These are phyloP conservation scores for Drosophila setifemur DNA, from an alignment of 1,140 invertebrate genomes.

Conservation along the genomic window DNA sequence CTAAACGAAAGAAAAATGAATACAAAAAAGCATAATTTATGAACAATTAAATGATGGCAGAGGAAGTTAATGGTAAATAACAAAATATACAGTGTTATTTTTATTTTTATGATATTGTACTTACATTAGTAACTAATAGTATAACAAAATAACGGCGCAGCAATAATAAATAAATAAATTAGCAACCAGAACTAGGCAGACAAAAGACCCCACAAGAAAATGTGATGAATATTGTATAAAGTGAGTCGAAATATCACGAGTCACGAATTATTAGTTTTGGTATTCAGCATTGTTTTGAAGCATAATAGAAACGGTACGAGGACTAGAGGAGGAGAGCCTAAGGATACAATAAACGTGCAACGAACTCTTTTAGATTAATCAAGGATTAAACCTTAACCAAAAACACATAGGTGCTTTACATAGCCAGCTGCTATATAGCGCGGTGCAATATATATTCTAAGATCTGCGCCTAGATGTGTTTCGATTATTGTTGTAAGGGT, in stretches of 20 bases:
- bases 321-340: conserved; percentile 37
- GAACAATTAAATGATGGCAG: conserved; percentile 37
- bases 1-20: conserved; percentile 22
- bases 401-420: conserved; percentile 64
- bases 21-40: conserved; percentile 28
- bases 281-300: conserved; percentile 19
- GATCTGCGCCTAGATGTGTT: conserved; percentile 2
- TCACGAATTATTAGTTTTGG: conserved; percentile 14
- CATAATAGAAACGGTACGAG: conserved; percentile 3
- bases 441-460: neutral
- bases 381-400: conserved; percentile 29
- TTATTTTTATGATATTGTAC: conserved; percentile 81
- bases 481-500: conserved; percentile 17
- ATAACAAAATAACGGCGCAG: conserved; percentile 40
- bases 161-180: conserved; percentile 42
- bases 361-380: conserved; percentile 61
- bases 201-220: conserved; percentile 40
- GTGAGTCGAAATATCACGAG: conserved; percentile 13
- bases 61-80: conserved; percentile 59
- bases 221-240: conserved; percentile 48
- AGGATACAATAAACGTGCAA: conserved; percentile 77
- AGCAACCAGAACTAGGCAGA: conserved; percentile 55
- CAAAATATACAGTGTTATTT: conserved; percentile 81
- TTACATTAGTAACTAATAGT: conserved; percentile 61
- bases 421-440: conserved; percentile 11